phyloP scores from a whole-genome alignment of 2,888 invertebrate species.

The Aethes cnicana region DNA sequence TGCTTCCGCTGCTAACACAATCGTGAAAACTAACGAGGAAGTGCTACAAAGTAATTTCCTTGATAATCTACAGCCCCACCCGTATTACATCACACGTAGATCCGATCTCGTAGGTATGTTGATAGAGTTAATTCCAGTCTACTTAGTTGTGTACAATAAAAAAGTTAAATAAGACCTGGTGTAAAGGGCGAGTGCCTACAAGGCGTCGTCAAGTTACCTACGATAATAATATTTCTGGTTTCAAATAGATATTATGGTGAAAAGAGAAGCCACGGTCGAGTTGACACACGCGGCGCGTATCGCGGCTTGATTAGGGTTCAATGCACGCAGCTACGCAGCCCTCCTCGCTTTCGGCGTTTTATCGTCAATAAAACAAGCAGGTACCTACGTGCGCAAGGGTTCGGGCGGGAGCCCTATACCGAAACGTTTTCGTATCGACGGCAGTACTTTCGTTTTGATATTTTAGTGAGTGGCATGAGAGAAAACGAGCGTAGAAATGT shows the following conservation, averaged over 20 bases:
- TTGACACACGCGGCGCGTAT: conserved; percentile 27
- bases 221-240: not conserved
- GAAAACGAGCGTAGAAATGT: not conserved
- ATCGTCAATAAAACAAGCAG: conserved; percentile 37
- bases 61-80: conserved; percentile 21
- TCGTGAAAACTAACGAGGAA: conserved; percentile 45
- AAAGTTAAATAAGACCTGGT: conserved; percentile 10
- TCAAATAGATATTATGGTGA: conserved; percentile 1
- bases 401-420: conserved; percentile 16
- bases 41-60: conserved; percentile 31
- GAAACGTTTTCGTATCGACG: conserved; percentile 7
- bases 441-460: conserved; percentile 11
- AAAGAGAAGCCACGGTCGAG: conserved; percentile 23
- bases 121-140: conserved; percentile 5
- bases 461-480: not conserved
- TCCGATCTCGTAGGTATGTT: conserved; percentile 18
- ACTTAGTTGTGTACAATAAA: conserved; percentile 3
- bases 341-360: conserved; percentile 36
- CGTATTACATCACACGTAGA: conserved; percentile 25
- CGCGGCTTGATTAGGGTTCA: conserved; percentile 34
- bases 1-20: conserved; percentile 63
- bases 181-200: too few species aligned
- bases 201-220: too few species aligned
- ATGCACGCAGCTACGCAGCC: conserved; percentile 34
- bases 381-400: conserved; percentile 26